Base-by-base conservation (phyloP, 2,113 vertebrate species). In the Phocoena phocoena region DNA sequence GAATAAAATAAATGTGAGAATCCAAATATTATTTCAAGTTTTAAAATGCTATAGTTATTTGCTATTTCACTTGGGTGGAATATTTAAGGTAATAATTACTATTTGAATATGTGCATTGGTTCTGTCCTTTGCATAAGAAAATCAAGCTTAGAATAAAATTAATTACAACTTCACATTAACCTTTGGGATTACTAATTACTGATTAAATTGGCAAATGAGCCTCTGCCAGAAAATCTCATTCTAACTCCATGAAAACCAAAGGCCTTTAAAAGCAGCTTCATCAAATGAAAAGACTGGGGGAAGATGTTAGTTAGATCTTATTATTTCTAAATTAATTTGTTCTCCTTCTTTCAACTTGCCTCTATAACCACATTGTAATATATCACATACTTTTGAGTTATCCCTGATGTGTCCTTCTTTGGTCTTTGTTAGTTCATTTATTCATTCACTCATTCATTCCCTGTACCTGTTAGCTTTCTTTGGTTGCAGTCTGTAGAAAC, bases 61-160 rank as follows among this genome's bases (percentile, higher is more conserved):
- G 62, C 95, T 23, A 87, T 77, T 97, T 94, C 53, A 93, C 31
- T 36, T 93, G 91, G 7, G 31, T 96, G 82, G 74, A 62, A 97
- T 77, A 96, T 96, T 97, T 96, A 97, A 97, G 47, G 41, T 96
- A 94, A 96, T 96, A 47, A 47, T 74, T 96, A n/a, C 91, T 82
- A 97, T 79, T 91, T 93, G 91, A 97, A 97, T 97, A 38, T 93
- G 92, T 93, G 83, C 74, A 87, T 55, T 98, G 79, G 20, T 70
- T 97, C 96, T 98, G 44, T 97, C 93, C 79, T 96, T 96, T 97
- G 74, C 76, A 25, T 83, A 98, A 95, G 85, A 97, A 68, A 47
- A 97, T 93, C 90, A 96, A 97, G 90, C 77, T 92, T 97, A 97
- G 97, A 97, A 98, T 97, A 95, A 98, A 97, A 81, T 71, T 98